phyloP scores from a whole-genome alignment of 2,797 vertebrate genomes.

The Alectoris magna region DNA sequence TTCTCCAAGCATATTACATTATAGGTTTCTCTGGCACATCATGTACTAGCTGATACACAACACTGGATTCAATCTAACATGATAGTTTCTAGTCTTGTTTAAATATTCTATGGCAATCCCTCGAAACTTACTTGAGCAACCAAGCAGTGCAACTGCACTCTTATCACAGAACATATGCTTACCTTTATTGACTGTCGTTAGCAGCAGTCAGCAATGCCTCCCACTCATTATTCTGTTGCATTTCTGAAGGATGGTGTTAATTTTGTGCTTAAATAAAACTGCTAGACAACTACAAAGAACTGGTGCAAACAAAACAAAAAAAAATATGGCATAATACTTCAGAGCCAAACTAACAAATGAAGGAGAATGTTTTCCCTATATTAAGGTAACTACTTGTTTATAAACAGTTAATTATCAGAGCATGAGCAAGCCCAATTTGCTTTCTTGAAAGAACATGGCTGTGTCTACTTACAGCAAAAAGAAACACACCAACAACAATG shows the following conservation, averaged over 20 bases:
- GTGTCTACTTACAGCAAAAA: background rate
- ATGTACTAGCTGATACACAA: background rate
- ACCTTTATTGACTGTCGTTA: background rate
- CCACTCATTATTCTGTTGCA: background rate
- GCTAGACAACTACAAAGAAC: background rate
- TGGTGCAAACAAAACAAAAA: slow-evolving; percentile 10
- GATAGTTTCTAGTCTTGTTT: background rate
- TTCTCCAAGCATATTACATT: background rate
- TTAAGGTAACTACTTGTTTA: background rate
- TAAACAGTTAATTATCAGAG: background rate
- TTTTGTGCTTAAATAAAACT: background rate
- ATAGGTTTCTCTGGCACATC: background rate
- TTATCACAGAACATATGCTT: slow-evolving; percentile 11
- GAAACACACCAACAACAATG: too few species aligned
- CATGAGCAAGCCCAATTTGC: background rate
- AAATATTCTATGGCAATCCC: background rate
- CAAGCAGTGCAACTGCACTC: background rate
- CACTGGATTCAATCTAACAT: background rate
- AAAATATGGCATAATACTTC: background rate
- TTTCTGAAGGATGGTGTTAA: background rate
- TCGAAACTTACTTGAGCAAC: background rate
- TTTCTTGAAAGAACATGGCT: accelerated
- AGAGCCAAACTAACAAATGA: background rate
- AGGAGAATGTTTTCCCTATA: background rate
- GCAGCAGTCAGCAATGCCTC: background rate